Base-by-base conservation (phyloP, 2,888 invertebrate species). In the Resseliella maxima region DNA sequence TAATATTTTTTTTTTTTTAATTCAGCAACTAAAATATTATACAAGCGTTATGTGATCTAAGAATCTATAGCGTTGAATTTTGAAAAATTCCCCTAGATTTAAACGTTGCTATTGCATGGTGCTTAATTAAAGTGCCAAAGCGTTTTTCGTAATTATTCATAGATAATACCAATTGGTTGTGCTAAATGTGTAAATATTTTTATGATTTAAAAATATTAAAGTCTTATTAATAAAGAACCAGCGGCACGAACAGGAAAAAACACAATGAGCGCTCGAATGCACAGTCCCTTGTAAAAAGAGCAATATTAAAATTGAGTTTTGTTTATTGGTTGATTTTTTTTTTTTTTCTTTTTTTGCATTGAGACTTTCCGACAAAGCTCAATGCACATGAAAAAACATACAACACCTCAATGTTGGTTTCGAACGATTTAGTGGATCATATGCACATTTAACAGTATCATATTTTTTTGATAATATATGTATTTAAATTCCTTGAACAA, bases 141-240 rank as follows among this genome's bases (percentile, higher is more conserved):
- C 31, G 31, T 72, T 72, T 24, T 31, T 31, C 72, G 72, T 10
- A 72, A 72, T 72, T 72, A 72, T 72, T 72, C 35, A 59, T 59
- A n/a, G 59, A 27, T 59, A 59, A 27, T 27, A 8, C 72, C 3
- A 1, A 31, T 72, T 8, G 50, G 12, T 2, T 27, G 35, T 15
- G 31, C 72, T 1, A 59, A 24, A 24, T 59, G 1, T 59, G 24
- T 59, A 0, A 18, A 10, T 31, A 24, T 72, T 72, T 31, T 72
- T 31, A 72, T 72, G 15, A 72, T 72, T 72, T 72, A 72, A 72
- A 31, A 72, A 72, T 31, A 31, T 72, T 10, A 72, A 72, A 72
- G 1, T 72, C 12, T 31, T 72, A 72, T 72, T 72, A 72, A 35
- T 35, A 72, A 72, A n/a, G n/a, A n/a, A n/a, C n/a, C n/a, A n/a